Base-by-base conservation (phyloP, 2,113 vertebrate genomes). In the Neotragus moschatus region DNA sequence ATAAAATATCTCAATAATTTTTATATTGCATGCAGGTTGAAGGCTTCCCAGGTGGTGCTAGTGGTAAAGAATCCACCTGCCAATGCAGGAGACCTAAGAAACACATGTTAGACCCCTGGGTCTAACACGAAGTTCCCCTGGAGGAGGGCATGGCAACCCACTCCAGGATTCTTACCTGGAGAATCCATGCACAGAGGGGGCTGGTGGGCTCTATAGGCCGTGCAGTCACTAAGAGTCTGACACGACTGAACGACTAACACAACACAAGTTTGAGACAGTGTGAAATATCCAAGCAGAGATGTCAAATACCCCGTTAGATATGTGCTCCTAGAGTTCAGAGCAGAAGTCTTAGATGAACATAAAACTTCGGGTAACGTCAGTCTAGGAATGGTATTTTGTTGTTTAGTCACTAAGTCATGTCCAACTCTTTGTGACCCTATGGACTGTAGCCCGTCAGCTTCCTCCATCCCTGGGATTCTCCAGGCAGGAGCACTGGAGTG, bases 191-290 rank as follows among this genome's bases (percentile, higher is more conserved):
- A 36, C 66, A 36, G 66, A 70, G 19, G 4, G 39, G n/a, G 17
- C 66, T 39, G 19, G n/a, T 36, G 19, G 19, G 66, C 66, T 70
- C 36, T 70, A 36, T 3, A 39, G 66, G 8, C n/a, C 66, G 39
- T 12, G n/a, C 0, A 8, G 66, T 23, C 19, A 36, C 66, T 12
- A 23, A 70, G n/a, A 70, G 66, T 70, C n/a, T 0, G 19, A 70
- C 17, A 39, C 0, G 1, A 39, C n/a, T 70, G 66, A 39, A 23
- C 0, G 2, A 23, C 66, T 70, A 70, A 36, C n/a, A 21, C 63
- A 21, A 17, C n/a, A 36, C n/a, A 39, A 36, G 19, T 23, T 12
- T 70, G 66, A n/a, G 33, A 66, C 61, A 19, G 33, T 19, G 33
- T 66, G 61, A 66, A n/a, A n/a, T 66, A n/a, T 19, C 16, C 61